Percentiles rank a stretch among this genome's conserved stretches.
These are phyloP conservation scores for Huso huso DNA, from an alignment of 2,797 vertebrate species.

Conservation along the genomic window DNA sequence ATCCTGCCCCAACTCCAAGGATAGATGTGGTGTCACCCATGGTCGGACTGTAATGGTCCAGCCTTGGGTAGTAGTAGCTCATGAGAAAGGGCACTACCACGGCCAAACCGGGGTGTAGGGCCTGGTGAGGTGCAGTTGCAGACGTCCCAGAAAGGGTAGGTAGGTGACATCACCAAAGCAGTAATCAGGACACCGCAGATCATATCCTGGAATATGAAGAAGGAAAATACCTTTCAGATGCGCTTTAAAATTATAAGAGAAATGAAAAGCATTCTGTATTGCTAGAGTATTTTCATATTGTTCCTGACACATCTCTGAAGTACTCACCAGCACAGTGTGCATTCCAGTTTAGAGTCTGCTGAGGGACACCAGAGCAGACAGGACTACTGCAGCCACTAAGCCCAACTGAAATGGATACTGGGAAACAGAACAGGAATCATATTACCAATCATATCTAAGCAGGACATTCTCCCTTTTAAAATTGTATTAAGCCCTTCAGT, in stretches of 20 bases:
- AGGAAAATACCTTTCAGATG: neutral
- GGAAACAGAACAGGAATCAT: neutral
- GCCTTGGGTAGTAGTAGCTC: constrained; percentile 78
- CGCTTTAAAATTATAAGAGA: neutral
- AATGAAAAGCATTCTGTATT: neutral
- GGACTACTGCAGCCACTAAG: constrained; percentile 58
- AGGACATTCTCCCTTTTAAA: no score
- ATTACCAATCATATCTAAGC: no score
- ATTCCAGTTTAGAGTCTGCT: constrained; percentile 93
- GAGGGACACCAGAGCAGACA: constrained; percentile 81
- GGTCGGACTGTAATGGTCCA: constrained; percentile 83
- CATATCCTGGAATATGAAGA: constrained; percentile 71
- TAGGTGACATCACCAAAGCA: constrained; percentile 46
- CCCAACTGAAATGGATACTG: constrained; percentile 81
- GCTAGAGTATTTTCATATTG: neutral
- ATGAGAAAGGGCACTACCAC: constrained; percentile 64
- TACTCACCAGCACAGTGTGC: constrained; percentile 92
- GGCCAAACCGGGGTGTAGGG: constrained; percentile 61
- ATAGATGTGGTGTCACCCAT: constrained; percentile 85
- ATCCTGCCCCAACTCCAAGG: constrained; percentile 66
- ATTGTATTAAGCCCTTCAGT: no score
- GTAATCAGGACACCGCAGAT: constrained; percentile 74
- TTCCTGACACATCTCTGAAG: no score
- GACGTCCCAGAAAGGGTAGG: constrained; percentile 73
- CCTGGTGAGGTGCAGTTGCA: constrained; percentile 64